Base-by-base conservation (phyloP, 1,140 invertebrate genomes). In the Drosophila arawakana region DNA sequence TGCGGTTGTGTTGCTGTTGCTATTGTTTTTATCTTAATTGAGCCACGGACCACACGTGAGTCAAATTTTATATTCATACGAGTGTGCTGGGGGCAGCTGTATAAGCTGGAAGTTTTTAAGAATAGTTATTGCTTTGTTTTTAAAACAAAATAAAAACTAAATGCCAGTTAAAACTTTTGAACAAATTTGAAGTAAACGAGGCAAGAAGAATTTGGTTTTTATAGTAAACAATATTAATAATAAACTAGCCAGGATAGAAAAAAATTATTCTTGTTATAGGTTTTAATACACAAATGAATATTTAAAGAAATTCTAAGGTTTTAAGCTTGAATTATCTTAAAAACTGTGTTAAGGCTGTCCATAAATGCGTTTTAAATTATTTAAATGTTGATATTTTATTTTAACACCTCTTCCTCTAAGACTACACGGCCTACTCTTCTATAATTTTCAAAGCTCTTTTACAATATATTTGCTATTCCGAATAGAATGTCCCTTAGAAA, bases 11-110 rank as follows among this genome's bases (percentile, higher is more conserved):
- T 61, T 61, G 49, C 35, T 59, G 37, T 44, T 63, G 15, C 25
- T 65, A 13, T 9, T 50, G 49, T 41, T 69, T 54, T 74, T 57
- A 74, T 70, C 72, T 74, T 70, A 70, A 74, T 74, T 70, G 52
- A 74, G 37, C 9, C 11, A 7, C 50, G 50, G 72, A 75, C 72
- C 72, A 75, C 72, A 71, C 59, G 49, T 71, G 44, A 57, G 25
- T 74, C 58, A 34, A 57, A 15, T 43, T 57, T 34, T 7, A 34
- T 69, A 46, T 54, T 30, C 55, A 44, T 50, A n/a, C 7, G n/a
- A 54, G 10, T 35, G 6, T 7, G 30, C 30, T 35, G n/a, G n/a
- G 50, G 30, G n/a, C 35, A 35, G 13, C 10, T 13, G 18, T 47
- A 47, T 47, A 9, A 47, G 44, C 2, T 47, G 15, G n/a, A 15